Conservation (phyloP, 2,797 vertebrate species). For the Pterois miles region DNA sequence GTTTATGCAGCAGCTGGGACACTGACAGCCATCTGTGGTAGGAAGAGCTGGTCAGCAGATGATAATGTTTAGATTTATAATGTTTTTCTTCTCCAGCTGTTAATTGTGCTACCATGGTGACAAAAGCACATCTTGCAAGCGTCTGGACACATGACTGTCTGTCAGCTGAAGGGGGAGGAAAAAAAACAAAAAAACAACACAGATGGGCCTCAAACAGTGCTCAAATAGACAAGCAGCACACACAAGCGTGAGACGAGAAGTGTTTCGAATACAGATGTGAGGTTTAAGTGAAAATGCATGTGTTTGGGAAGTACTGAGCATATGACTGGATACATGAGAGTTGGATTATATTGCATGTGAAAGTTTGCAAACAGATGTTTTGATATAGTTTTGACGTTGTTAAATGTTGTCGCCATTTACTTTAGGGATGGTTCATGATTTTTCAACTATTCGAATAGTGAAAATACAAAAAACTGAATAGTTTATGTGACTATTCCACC, state of each 20-base stretch:
- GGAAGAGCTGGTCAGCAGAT: constrained; percentile 3
- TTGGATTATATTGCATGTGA: background rate
- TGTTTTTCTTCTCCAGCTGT: background rate
- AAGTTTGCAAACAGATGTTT: background rate
- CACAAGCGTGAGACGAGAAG: too few species aligned
- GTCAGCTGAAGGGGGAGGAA: background rate
- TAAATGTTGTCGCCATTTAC: too few species aligned
- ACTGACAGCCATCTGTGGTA: background rate
- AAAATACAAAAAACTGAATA: too few species aligned
- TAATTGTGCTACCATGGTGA: constrained; percentile 1
- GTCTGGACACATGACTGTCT: background rate
- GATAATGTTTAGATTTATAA: constrained; percentile 11
- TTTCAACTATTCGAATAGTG: too few species aligned
- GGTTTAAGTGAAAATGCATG: fast-evolving
- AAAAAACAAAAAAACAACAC: background rate
- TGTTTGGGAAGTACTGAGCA: background rate
- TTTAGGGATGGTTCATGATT: too few species aligned
- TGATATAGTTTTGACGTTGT: background rate
- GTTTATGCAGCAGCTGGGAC: background rate
- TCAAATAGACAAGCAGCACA: too few species aligned
- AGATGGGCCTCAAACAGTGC: background rate
- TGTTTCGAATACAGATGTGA: too few species aligned
- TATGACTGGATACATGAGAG: background rate
- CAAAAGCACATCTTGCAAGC: background rate
- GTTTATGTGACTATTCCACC: too few species aligned